phyloP scores from a whole-genome alignment of 2,888 invertebrate genomes.

The Ornithoptera alexandrae region DNA sequence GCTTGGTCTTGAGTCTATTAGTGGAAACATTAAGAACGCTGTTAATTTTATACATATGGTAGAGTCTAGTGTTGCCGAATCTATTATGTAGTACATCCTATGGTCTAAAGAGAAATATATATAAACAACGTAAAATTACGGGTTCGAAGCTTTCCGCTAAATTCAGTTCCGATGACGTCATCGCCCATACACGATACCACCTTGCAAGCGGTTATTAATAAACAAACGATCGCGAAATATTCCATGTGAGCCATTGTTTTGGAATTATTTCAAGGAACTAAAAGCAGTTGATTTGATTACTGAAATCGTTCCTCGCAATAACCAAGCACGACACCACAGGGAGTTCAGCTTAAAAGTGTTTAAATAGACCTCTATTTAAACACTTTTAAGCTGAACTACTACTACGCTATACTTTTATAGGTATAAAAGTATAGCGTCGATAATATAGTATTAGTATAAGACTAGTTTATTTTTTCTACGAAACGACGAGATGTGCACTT shows the following conservation, averaged over 20 bases:
- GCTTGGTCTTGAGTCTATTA: too few species aligned
- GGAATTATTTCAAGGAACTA: conserved; percentile 34
- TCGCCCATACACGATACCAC: conserved; percentile 34
- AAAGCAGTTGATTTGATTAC: conserved; percentile 8
- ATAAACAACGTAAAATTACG: conserved; percentile 46
- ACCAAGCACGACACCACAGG: background rate
- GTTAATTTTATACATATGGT: background rate
- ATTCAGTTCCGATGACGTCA: conserved; percentile 55
- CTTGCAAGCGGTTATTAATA: conserved; percentile 42
- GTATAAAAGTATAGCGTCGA: too few species aligned
- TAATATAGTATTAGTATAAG: too few species aligned
- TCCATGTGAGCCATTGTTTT: conserved; percentile 36
- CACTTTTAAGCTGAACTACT: too few species aligned
- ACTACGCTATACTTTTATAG: too few species aligned
- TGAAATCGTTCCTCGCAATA: conserved; percentile 12
- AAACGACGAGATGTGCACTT: too few species aligned
- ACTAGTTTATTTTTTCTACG: too few species aligned
- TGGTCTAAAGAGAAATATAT: conserved; percentile 34
- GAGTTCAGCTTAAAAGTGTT: too few species aligned
- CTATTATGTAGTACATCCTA: conserved; percentile 36
- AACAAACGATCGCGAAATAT: conserved; percentile 35
- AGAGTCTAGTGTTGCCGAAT: conserved; percentile 32
- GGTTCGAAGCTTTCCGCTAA: conserved; percentile 46
- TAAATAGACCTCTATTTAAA: too few species aligned
- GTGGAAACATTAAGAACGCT: too few species aligned